Evolutionary conservation across 2,113 vertebrate species (phyloP).

Genomic region (Dipodomys ordii): DNA sequence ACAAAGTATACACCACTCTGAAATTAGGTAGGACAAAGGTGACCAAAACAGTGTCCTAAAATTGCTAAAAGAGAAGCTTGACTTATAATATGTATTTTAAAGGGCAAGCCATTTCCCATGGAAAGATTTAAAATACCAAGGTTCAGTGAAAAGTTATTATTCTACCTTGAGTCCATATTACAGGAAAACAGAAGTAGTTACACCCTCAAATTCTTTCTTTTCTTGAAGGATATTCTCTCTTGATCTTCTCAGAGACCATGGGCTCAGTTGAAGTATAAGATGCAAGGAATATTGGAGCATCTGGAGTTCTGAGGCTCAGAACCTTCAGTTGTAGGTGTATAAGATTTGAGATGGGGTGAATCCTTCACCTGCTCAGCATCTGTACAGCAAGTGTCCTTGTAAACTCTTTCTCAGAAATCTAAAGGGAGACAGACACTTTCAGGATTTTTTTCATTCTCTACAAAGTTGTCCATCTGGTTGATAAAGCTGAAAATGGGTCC

Average conservation of each 20-base stretch:
- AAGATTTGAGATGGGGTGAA: neutral
- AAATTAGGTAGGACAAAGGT: neutral
- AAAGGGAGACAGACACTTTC: neutral
- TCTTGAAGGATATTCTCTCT: neutral
- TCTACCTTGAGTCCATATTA: neutral
- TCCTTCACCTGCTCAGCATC: neutral
- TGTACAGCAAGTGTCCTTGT: neutral
- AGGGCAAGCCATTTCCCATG: neutral
- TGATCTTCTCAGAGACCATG: neutral
- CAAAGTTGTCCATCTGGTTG: neutral
- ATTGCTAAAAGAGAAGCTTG: neutral
- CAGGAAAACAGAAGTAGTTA: neutral
- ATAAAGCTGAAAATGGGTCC: neutral
- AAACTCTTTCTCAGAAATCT: conserved; percentile 38
- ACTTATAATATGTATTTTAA: neutral
- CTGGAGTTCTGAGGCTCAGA: neutral
- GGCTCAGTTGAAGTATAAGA: neutral
- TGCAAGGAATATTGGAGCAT: neutral
- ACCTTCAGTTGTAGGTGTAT: neutral
- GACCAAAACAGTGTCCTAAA: neutral
- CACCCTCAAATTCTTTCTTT: neutral
- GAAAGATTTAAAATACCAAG: neutral
- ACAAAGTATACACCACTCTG: neutral
- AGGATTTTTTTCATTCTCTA: neutral
- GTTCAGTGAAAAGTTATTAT: neutral